A percentile compares a stretch with the other conserved stretches of the same genome.
Evolutionary conservation across 2,888 invertebrate genomes (phyloP).

Genomic region (Amphimallon solstitiale): DNA sequence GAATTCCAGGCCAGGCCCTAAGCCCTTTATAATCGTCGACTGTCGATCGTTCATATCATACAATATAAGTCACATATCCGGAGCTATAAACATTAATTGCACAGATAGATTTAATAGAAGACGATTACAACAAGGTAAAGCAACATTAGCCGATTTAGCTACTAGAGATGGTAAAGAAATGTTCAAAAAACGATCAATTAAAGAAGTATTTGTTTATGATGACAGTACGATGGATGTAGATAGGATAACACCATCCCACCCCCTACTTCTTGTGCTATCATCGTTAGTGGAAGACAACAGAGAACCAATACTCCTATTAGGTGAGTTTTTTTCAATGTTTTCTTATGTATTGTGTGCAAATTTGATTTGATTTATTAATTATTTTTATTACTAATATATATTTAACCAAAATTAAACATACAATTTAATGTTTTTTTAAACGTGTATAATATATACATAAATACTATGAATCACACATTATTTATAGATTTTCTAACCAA

Average conservation of each 20-base stretch:
- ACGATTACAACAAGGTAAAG: conserved; percentile 74
- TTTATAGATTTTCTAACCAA: conserved; percentile 13
- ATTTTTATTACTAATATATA: not conserved
- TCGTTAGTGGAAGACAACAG: conserved; percentile 75
- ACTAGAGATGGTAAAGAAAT: conserved; percentile 72
- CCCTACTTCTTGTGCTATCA: conserved; percentile 72
- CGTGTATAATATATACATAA: conserved; percentile 24
- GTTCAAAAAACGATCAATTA: conserved; percentile 66
- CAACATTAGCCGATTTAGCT: conserved; percentile 73
- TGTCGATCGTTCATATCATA: conserved; percentile 77
- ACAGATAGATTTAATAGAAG: conserved; percentile 75
- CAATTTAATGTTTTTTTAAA: conserved; percentile 15
- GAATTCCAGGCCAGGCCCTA: conserved; percentile 52
- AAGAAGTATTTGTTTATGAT: conserved; percentile 77
- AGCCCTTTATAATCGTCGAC: conserved; percentile 68
- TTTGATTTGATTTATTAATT: too few relatives aligned
- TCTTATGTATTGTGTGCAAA: not conserved
- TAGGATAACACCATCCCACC: conserved; percentile 68
- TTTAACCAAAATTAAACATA: not conserved
- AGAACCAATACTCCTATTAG: conserved; percentile 73
- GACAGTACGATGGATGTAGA: conserved; percentile 73
- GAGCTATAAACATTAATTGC: conserved; percentile 77
- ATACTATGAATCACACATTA: conserved; percentile 24
- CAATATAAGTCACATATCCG: conserved; percentile 75
- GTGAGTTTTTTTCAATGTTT: conserved; percentile 64